phyloP scores from a whole-genome alignment of 2,888 invertebrate genomes.

The Amiota communis region DNA sequence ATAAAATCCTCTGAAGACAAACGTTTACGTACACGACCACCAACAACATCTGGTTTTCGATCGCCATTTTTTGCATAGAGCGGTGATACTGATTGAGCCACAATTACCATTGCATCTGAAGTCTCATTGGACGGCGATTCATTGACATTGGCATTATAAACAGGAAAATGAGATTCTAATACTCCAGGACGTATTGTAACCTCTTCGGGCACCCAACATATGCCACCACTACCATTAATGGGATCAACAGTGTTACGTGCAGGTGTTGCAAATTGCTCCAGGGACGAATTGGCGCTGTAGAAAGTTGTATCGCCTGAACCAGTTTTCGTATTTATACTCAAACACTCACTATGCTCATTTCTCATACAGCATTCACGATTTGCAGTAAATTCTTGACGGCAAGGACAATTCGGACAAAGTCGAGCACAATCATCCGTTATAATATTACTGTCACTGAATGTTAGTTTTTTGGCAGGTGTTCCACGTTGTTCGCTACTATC shows the following conservation, averaged over 20 bases:
- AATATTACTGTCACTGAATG: conserved; percentile 72
- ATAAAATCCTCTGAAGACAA: conserved; percentile 71
- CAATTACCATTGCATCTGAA: not conserved
- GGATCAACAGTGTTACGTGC: conserved; percentile 28
- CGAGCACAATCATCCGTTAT: conserved; percentile 66
- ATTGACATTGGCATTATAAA: conserved; percentile 43
- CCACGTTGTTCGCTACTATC: conserved; percentile 57
- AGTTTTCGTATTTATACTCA: conserved; percentile 8
- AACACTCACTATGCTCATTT: conserved; percentile 61
- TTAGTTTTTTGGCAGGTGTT: conserved; percentile 66
- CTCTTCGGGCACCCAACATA: conserved; percentile 34
- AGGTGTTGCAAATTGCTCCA: conserved; percentile 62
- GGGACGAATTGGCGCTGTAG: conserved; percentile 72
- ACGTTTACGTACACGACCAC: conserved; percentile 66
- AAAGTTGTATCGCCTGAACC: conserved; percentile 72
- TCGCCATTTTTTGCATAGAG: conserved; percentile 37
- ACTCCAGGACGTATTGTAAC: conserved; percentile 66
- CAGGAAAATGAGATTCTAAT: conserved; percentile 73
- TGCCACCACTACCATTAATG: conserved; percentile 13
- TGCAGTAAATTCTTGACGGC: conserved; percentile 51
- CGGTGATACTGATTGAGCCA: conserved; percentile 41
- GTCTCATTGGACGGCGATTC: conserved; percentile 12
- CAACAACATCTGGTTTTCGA: conserved; percentile 53
- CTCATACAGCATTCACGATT: conserved; percentile 62
- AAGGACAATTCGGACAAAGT: conserved; percentile 69